Base-by-base conservation (phyloP, 2,888 invertebrate species). In the Nephrotoma flavescens region DNA sequence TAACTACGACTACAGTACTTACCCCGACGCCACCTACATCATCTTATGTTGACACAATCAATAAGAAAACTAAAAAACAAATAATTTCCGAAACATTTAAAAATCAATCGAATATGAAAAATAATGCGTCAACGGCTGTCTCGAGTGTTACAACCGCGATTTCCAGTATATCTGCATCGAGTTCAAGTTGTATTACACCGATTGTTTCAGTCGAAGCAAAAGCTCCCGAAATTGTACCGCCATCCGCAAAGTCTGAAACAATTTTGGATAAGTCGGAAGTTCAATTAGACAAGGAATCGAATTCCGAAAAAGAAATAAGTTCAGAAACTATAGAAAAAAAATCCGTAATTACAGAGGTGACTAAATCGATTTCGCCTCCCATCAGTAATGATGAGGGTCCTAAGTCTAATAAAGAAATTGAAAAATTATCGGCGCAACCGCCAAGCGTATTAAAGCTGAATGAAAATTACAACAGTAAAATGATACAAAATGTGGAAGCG, bases 41-140 rank as follows among this genome's bases (percentile, higher is more conserved):
- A 86, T n/a, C 86, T 7, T 47, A 86, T 57, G 57, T 41, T 42
- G 86, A 86, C 12, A 86, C 52, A 41, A 41, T 52, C 6, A 52
- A 52, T 1, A 91, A 92, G 88, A 91, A 91, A 88, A 91, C 91
- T 0, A 92, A 91, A 87, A 91, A 92, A 86, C 90, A 90, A 2
- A 87, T 91, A n/a, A 89, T 90, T 47, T 89, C 90, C 2, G 90
- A 90, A n/a, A 87, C 88, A 6, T 87, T 89, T 11, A 87, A 86
- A 85, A 83, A 45, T 7, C 57, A 86, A 31, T 42, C 84, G 42
- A 84, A 42, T 42, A 41, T 45, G 15, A 84, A 84, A 84, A 84
- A 41, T 15, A 84, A 84, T 42, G n/a, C 15, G 6, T 41, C 84
- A 15, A n/a, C 15, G 15, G 84, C 42, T 2, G 84, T 84, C 41